These are phyloP conservation scores for Copsychus sechellarum DNA, from an alignment of 2,113 vertebrate species.

Conservation along the genomic window DNA sequence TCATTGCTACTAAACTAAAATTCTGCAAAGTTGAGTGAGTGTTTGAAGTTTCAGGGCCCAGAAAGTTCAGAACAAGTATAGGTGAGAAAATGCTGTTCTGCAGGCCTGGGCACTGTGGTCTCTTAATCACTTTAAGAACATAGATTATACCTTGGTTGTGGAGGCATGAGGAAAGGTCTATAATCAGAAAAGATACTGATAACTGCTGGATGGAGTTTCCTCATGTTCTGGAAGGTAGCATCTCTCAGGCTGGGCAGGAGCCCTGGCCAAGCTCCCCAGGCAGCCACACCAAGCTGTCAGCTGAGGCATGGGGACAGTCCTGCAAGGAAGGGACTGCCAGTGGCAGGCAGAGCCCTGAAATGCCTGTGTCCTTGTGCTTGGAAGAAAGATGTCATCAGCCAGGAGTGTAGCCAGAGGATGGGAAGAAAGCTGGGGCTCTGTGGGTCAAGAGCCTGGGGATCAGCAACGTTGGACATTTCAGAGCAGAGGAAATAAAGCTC, in stretches of 20 bases:
- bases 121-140: background rate
- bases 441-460: background rate
- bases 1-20: background rate
- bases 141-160: background rate
- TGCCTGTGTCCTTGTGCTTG: background rate
- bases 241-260: background rate
- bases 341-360: background rate
- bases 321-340: background rate
- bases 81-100: background rate
- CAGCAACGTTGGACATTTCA: background rate
- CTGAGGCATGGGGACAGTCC: background rate
- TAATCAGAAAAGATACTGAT: background rate
- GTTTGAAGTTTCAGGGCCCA: background rate
- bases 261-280: accelerated
- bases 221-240: background rate
- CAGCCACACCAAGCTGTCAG: background rate
- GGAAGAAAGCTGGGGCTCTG: background rate
- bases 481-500: background rate
- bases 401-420: background rate
- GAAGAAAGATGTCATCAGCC: background rate
- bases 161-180: background rate
- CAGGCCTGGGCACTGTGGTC: background rate
- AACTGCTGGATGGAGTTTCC: background rate
- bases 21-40: background rate
- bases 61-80: background rate